Percentiles rank a stretch among this genome's conserved stretches.
Evolutionary conservation across 2,113 vertebrate genomes (phyloP).

Genomic region (Podarcis cretensis): DNA sequence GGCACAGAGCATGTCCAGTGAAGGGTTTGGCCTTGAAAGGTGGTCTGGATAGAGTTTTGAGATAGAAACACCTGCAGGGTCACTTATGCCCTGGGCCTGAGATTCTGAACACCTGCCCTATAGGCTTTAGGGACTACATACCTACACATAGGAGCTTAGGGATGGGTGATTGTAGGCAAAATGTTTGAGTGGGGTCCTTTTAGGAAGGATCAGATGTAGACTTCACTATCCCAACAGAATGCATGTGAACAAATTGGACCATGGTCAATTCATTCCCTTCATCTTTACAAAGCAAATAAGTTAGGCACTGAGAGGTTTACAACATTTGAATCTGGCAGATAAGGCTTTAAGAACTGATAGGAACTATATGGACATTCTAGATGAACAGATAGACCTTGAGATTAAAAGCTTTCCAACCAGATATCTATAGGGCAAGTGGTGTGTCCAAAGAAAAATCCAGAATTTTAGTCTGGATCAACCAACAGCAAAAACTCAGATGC

Average conservation of each 20-base stretch:
- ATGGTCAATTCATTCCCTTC: constrained; percentile 23
- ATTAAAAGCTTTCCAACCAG: constrained; percentile 25
- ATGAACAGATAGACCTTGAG: constrained; percentile 20
- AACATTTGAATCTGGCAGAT: constrained; percentile 46
- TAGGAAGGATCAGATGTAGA: background rate
- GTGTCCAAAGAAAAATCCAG: background rate
- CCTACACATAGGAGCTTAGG: background rate
- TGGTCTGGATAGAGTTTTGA: no score
- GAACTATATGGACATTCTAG: constrained; percentile 35
- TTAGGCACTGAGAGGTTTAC: constrained; percentile 44
- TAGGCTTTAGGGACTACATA: background rate
- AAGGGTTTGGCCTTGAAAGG: no score
- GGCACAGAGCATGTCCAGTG: no score
- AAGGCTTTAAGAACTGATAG: constrained; percentile 38
- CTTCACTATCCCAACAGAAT: background rate
- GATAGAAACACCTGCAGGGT: no score
- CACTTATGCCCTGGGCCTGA: no score
- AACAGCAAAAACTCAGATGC: constrained; percentile 6
- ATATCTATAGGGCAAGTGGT: constrained; percentile 25
- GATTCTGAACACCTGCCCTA: background rate
- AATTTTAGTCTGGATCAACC: constrained; percentile 24
- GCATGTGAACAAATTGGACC: background rate
- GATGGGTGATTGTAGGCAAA: background rate
- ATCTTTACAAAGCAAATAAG: constrained; percentile 47
- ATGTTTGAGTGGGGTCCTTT: fast-evolving